phyloP scores from a whole-genome alignment of 2,888 invertebrate species.

The Drosophila monieri region DNA sequence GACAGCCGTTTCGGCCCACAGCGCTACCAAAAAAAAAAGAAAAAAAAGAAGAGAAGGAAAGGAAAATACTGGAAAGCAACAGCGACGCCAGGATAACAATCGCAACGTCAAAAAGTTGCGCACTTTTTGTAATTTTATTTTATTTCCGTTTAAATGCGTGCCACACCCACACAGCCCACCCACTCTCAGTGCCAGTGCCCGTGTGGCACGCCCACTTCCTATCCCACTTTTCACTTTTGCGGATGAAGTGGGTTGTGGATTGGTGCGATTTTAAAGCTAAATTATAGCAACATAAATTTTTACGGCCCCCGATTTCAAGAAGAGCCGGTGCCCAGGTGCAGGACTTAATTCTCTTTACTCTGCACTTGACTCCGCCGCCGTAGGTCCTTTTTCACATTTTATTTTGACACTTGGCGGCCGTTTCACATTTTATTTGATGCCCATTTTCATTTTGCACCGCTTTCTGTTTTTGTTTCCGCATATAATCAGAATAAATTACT shows the following conservation, averaged over 20 bases:
- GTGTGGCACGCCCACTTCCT: background rate
- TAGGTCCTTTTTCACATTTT: slow-evolving; percentile 7
- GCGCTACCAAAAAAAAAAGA: slow-evolving; percentile 5
- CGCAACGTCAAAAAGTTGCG: slow-evolving; percentile 74
- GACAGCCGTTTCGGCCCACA: slow-evolving; percentile 62
- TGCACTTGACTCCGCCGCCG: slow-evolving; percentile 55
- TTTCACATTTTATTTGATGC: slow-evolving; percentile 69
- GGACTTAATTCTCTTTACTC: slow-evolving; percentile 69
- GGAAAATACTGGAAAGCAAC: slow-evolving; percentile 27
- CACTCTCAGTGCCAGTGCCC: background rate
- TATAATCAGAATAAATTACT: slow-evolving; percentile 78
- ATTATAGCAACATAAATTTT: slow-evolving; percentile 77
- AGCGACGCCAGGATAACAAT: slow-evolving; percentile 69
- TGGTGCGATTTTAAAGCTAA: slow-evolving; percentile 75
- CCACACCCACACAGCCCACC: slow-evolving; percentile 34
- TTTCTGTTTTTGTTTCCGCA: slow-evolving; percentile 42
- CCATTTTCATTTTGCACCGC: slow-evolving; percentile 37
- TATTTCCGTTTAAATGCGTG: slow-evolving; percentile 78
- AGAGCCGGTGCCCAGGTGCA: slow-evolving; percentile 57
- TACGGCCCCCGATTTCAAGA: slow-evolving; percentile 53
- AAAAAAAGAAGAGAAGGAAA: slow-evolving; percentile 8
- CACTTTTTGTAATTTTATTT: slow-evolving; percentile 80
- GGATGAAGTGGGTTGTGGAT: slow-evolving; percentile 28
- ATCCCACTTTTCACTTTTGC: slow-evolving; percentile 24
- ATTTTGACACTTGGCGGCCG: slow-evolving; percentile 66